Conservation (phyloP, 2,797 vertebrate genomes). For the Hippocampus kuda region DNA sequence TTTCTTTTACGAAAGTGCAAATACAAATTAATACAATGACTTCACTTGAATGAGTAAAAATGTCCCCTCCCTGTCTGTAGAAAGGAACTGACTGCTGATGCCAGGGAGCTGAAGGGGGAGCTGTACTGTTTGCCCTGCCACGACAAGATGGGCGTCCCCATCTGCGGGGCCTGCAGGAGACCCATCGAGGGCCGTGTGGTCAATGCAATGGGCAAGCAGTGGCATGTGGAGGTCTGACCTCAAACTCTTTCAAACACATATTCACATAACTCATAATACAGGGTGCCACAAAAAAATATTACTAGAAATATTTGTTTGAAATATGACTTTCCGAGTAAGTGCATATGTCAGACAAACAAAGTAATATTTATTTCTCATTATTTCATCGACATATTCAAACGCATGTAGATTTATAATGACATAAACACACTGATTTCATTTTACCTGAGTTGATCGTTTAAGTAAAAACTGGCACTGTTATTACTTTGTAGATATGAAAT, state of each 20-base stretch:
- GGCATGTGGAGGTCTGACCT: constrained; percentile 89
- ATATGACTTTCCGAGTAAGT: neutral
- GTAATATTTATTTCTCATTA: neutral
- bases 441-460: neutral
- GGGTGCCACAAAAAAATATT: neutral
- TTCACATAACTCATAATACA: constrained; percentile 1
- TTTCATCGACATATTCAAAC: too few relatives aligned
- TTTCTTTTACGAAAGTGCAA: neutral
- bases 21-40: neutral
- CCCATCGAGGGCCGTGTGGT: constrained; percentile 95
- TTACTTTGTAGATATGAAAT: neutral
- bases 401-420: neutral
- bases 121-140: constrained; percentile 95
- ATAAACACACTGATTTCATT: neutral
- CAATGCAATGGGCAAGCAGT: constrained; percentile 98
- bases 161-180: constrained; percentile 92
- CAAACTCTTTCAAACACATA: neutral
- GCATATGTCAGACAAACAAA: neutral
- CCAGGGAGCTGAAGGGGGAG: constrained; percentile 89
- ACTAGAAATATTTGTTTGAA: neutral
- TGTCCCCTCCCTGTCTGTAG: constrained; percentile 47
- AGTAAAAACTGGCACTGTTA: neutral
- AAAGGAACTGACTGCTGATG: constrained; percentile 92
- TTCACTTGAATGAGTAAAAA: neutral
- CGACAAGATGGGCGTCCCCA: constrained; percentile 96